Conservation (phyloP, 1,140 invertebrate genomes). For the Drosophila pallidifrons region DNA sequence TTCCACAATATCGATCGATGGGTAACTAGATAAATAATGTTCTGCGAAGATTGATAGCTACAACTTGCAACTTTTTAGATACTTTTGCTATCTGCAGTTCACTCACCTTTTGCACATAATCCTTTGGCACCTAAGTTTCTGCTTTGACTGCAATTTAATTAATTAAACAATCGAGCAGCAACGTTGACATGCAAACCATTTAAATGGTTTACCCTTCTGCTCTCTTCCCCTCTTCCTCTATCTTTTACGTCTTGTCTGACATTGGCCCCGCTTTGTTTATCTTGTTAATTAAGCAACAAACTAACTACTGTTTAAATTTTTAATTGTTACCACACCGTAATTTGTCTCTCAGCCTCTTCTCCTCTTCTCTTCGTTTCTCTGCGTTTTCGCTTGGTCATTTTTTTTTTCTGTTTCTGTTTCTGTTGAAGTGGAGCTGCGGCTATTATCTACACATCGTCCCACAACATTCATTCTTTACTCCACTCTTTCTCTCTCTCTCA, state of each 20-base stretch:
- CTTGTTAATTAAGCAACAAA: slow-evolving; percentile 74
- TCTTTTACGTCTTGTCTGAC: slow-evolving; percentile 11
- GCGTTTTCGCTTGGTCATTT: slow-evolving; percentile 22
- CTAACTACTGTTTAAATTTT: slow-evolving; percentile 73
- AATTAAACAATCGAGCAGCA: slow-evolving; percentile 32
- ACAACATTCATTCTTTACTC: slow-evolving; percentile 14
- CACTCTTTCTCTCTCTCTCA: not conserved
- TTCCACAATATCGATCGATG: not conserved
- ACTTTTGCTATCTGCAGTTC: slow-evolving; percentile 17
- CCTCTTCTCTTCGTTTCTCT: not conserved
- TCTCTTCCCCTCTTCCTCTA: not conserved
- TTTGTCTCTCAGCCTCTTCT: slow-evolving; percentile 29
- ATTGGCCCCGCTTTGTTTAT: slow-evolving; percentile 54
- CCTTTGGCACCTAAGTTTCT: not conserved
- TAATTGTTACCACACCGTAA: slow-evolving; percentile 71
- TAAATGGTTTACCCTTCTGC: slow-evolving; percentile 3
- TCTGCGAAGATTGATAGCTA: not conserved
- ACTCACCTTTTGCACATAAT: slow-evolving; percentile 22
- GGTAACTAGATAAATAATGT: not conserved
- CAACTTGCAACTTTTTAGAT: not conserved
- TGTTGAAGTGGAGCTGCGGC: not conserved
- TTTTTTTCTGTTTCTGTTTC: not conserved
- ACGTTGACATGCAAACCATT: slow-evolving; percentile 32
- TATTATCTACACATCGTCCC: slow-evolving; percentile 15
- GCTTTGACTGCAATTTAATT: slow-evolving; percentile 40